These are phyloP conservation scores for Liasis olivaceus DNA, from an alignment of 2,797 vertebrate species.

Conservation along the genomic window DNA sequence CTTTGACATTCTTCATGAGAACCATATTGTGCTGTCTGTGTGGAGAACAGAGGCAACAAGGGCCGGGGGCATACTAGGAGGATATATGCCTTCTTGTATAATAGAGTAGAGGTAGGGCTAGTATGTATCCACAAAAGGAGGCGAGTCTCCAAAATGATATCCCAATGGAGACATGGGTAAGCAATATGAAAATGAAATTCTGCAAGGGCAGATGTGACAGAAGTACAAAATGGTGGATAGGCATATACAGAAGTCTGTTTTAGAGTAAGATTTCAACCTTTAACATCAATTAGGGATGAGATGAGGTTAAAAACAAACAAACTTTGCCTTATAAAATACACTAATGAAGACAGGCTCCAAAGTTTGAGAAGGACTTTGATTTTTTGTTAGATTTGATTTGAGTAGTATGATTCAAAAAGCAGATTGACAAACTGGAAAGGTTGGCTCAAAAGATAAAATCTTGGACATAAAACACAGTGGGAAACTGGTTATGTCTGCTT, in stretches of 20 bases:
- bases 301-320: not conserved
- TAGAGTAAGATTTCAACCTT: not conserved
- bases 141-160: not conserved
- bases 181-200: not conserved
- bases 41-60: not conserved
- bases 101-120: not conserved
- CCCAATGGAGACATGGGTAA: not conserved
- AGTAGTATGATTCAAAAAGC: not conserved
- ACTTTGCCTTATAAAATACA: not conserved
- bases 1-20: not conserved
- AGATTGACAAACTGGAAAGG: not conserved
- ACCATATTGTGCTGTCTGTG: not conserved
- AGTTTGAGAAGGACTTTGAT: not conserved
- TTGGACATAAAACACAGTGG: not conserved
- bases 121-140: not conserved
- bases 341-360: not conserved
- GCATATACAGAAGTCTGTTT: not conserved
- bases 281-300: not conserved
- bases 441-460: not conserved
- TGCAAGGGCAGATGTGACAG: not conserved
- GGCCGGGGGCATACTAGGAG: too few species aligned
- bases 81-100: not conserved
- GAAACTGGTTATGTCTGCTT: not conserved
- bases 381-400: not conserved
- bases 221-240: not conserved